Conservation (phyloP, 1,140 invertebrate genomes). For the Octopus bimaculoides region DNA sequence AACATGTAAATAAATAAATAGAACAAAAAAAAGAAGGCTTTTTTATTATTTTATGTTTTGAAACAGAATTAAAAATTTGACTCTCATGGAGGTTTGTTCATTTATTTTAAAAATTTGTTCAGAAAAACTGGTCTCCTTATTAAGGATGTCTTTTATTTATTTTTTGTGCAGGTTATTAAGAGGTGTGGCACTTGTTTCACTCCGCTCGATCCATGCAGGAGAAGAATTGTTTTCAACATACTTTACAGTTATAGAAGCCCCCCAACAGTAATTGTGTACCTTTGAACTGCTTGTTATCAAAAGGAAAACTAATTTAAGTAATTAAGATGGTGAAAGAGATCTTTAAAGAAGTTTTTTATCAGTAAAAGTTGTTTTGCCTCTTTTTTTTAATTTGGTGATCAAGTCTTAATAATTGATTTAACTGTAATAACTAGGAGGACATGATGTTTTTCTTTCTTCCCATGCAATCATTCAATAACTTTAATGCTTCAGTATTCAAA, state of each 20-base stretch:
- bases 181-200: constrained; percentile 44
- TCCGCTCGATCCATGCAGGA: constrained; percentile 40
- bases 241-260: constrained; percentile 40
- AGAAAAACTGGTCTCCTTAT: too few species aligned
- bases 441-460: too few species aligned
- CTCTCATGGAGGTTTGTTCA: background rate
- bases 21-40: background rate
- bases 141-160: constrained; percentile 3
- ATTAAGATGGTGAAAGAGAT: background rate
- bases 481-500: too few species aligned
- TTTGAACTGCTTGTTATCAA: background rate
- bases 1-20: background rate
- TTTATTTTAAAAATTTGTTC: background rate
- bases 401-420: background rate
- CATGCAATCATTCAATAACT: too few species aligned
- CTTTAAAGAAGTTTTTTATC: background rate
- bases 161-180: constrained; percentile 36
- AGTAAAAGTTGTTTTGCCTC: background rate
- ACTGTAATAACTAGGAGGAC: background rate
- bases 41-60: background rate
- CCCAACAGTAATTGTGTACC: background rate
- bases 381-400: background rate
- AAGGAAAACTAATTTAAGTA: background rate
- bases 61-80: background rate
- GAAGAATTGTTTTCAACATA: constrained; percentile 55